Conservation (phyloP, 2,797 vertebrate genomes). For the Phoeniculus purpureus region DNA sequence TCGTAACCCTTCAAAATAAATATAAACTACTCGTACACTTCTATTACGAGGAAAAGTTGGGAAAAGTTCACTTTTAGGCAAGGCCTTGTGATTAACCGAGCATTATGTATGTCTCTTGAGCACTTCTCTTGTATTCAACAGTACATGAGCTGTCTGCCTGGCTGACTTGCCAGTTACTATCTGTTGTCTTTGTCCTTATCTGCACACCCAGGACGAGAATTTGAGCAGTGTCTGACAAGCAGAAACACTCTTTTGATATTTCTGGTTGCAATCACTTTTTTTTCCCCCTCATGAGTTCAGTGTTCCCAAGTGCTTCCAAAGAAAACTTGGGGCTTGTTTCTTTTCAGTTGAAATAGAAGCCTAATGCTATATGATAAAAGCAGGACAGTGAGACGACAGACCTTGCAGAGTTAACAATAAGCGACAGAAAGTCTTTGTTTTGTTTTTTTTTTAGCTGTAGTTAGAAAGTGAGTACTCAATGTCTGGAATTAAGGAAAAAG, state of each 20-base stretch:
- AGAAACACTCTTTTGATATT: neutral
- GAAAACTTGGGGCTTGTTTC: neutral
- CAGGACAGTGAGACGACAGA: neutral
- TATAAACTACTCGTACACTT: neutral
- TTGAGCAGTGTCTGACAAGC: neutral
- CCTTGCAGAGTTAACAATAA: neutral
- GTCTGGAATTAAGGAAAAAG: neutral
- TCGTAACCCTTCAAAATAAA: neutral
- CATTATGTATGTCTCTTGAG: neutral
- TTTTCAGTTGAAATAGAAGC: neutral
- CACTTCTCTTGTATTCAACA: neutral
- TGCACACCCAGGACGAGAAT: neutral
- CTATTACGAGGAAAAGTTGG: neutral
- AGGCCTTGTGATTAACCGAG: neutral
- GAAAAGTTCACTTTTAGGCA: neutral
- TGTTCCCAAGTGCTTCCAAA: neutral
- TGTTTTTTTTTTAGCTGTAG: neutral
- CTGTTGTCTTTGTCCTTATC: neutral
- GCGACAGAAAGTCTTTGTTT: neutral
- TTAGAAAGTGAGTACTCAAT: neutral
- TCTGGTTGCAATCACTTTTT: neutral
- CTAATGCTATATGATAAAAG: neutral
- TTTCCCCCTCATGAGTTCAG: neutral
- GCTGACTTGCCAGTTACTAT: neutral
- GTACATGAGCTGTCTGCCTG: neutral